Evolutionary conservation across 1,140 invertebrate species (phyloP).

Genomic region (Xylocopa sonorina): DNA sequence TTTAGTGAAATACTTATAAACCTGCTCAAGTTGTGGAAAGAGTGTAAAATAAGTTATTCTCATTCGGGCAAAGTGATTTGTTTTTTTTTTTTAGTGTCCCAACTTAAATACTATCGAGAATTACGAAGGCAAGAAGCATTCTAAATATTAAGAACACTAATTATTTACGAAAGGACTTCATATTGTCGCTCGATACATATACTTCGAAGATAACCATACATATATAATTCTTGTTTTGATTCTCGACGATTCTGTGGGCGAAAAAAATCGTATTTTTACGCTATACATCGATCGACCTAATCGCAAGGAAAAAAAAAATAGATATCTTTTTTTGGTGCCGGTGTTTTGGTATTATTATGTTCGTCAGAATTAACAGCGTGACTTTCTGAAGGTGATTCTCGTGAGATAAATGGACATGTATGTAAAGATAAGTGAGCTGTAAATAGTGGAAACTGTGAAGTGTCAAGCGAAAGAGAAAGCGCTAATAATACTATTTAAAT

Average conservation of each 20-base stretch:
- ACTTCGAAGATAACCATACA: slow-evolving; percentile 7
- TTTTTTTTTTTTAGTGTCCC: slow-evolving; percentile 22
- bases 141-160: slow-evolving; percentile 13
- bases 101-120: slow-evolving; percentile 4
- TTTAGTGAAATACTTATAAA: slow-evolving; percentile 47
- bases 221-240: background rate
- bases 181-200: slow-evolving; percentile 8
- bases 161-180: background rate
- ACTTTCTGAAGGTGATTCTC: slow-evolving; percentile 13
- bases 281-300: slow-evolving; percentile 41
- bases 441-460: slow-evolving; percentile 32
- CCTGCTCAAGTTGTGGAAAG: slow-evolving; percentile 27
- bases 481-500: slow-evolving; percentile 38
- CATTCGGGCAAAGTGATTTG: slow-evolving; percentile 27
- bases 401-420: slow-evolving; percentile 23
- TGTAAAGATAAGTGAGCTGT: slow-evolving; percentile 40
- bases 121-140: background rate
- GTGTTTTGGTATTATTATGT: slow-evolving; percentile 24
- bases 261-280: slow-evolving; percentile 32
- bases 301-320: background rate
- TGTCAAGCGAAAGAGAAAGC: slow-evolving; percentile 4
- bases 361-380: slow-evolving; percentile 35
- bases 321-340: slow-evolving; percentile 22
- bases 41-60: slow-evolving; percentile 37
- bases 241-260: slow-evolving; percentile 8